Evolutionary conservation across 2,888 invertebrate species (phyloP).

Genomic region (Chesias legatella): DNA sequence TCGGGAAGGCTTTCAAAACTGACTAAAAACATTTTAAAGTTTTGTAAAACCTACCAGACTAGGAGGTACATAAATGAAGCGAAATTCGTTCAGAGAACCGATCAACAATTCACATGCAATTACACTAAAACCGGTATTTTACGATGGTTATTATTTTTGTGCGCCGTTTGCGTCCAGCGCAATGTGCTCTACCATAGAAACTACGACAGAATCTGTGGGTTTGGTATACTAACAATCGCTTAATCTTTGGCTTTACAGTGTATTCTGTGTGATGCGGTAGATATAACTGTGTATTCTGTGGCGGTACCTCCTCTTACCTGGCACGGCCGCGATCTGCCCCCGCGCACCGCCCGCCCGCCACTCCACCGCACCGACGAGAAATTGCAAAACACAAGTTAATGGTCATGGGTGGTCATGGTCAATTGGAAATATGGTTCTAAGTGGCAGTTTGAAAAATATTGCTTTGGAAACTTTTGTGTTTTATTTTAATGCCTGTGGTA

Average conservation of each 20-base stretch:
- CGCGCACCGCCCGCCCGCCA: slow-evolving; percentile 38
- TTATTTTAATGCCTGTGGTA: no score
- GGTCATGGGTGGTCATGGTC: slow-evolving; percentile 19
- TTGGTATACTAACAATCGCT: slow-evolving; percentile 3
- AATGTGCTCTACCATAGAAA: slow-evolving; percentile 5
- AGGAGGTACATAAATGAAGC: background rate
- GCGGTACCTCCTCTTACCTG: slow-evolving; percentile 79
- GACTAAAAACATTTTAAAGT: slow-evolving; percentile 25
- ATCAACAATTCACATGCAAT: slow-evolving; percentile 6
- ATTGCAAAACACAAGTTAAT: slow-evolving; percentile 16
- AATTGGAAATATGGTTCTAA: slow-evolving; percentile 13
- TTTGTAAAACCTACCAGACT: background rate
- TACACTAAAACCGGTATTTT: slow-evolving; percentile 17
- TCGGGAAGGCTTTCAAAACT: no score
- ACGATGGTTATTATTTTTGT: slow-evolving; percentile 14
- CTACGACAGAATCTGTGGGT: slow-evolving; percentile 5
- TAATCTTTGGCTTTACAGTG: slow-evolving; percentile 13
- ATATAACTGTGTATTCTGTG: background rate
- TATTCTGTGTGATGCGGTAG: slow-evolving; percentile 8
- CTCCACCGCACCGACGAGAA: slow-evolving; percentile 5
- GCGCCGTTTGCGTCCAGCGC: slow-evolving; percentile 23
- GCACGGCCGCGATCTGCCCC: no score
- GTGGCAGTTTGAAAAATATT: slow-evolving; percentile 6
- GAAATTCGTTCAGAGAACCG: slow-evolving; percentile 14
- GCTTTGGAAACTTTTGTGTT: no score